Conservation (phyloP, 2,888 invertebrate species). For the Lithosia quadra region DNA sequence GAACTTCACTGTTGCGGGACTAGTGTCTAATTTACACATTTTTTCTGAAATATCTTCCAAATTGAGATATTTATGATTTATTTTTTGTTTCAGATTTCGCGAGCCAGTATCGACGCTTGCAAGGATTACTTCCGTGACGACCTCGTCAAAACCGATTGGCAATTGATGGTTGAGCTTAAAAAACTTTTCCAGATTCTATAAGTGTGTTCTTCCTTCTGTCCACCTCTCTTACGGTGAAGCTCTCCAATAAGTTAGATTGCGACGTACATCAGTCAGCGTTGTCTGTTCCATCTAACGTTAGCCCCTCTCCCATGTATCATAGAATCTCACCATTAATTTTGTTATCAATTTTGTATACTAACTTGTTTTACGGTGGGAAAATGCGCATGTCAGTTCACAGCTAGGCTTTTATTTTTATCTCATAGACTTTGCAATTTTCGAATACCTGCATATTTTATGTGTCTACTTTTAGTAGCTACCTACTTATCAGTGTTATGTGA, state of each 20-base stretch:
- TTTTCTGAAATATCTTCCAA: not conserved
- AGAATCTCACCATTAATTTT: slow-evolving; percentile 54
- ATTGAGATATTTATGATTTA: not conserved
- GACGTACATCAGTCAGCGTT: slow-evolving; percentile 50
- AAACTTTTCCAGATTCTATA: slow-evolving; percentile 98
- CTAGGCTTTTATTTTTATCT: slow-evolving; percentile 39
- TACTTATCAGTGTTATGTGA: not conserved
- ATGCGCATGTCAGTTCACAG: slow-evolving; percentile 39
- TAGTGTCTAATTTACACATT: too few relatives aligned
- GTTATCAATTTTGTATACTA: slow-evolving; percentile 36
- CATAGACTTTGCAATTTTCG: slow-evolving; percentile 2
- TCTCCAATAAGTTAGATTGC: slow-evolving; percentile 57
- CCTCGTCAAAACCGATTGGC: slow-evolving; percentile 98
- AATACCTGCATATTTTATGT: not conserved
- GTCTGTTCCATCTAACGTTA: slow-evolving; percentile 79
- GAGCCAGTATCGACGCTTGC: slow-evolving; percentile 99
- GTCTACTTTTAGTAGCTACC: not conserved
- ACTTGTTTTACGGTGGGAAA: slow-evolving; percentile 40
- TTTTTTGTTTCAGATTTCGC: slow-evolving; percentile 92
- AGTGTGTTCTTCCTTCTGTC: slow-evolving; percentile 52
- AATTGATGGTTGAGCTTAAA: slow-evolving; percentile 99
- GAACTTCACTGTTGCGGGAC: not conserved
- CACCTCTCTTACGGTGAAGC: slow-evolving; percentile 54
- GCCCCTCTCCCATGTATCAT: slow-evolving; percentile 52
- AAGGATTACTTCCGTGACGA: slow-evolving; percentile 99